Evolutionary conservation across 2,797 vertebrate species (phyloP), one percentile per base, ranked within the genome.

Genomic region (Xenopus petersii): DNA sequence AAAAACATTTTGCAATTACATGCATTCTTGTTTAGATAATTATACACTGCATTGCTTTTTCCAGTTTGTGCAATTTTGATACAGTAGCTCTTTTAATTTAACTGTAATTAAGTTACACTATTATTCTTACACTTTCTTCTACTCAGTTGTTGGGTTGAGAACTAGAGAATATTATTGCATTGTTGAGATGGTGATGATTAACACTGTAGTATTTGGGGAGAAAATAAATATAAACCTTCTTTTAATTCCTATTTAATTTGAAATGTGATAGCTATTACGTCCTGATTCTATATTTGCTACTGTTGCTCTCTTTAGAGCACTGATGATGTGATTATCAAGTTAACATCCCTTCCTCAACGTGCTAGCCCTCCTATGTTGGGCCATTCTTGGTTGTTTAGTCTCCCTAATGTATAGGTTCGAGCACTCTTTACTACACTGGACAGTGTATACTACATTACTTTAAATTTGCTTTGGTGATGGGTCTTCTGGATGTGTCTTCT

Each of bases 61-160:
- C 71, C 46, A 79, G 70, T 66, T 79, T 70, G 24, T 74, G 64
- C 55, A 61, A 79, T 58, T 61, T 79, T 79, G 66, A 79, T 79
- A n/a, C n/a, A n/a, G n/a, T n/a, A 74, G 71, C 71, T 74, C 42
- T 79, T 74, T 74, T 79, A 74, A 79, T 74, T 79, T 79, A 79
- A 74, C 61, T 74, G 76, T 79, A 79, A 79, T 79, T 79, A 79
- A 79, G 66, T 74, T 79, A 79, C 70, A 74, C 68, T 54, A 26
- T 61, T 79, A 73, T 79, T 60, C 74, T 74, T 56, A 54, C 70
- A 66, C 60, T 21, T 21, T 21, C 21, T 21, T 21, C 21, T 21
- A 66, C 59, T 66, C 47, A 17, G 61, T 70, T 72, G 17, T 21
- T 36, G 54, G 68, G 76, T 42, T 70, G 26, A 70, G 58, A 70